Evolutionary conservation across 2,113 vertebrate species (phyloP).

Genomic region (Oncorhynchus tshawytscha): DNA sequence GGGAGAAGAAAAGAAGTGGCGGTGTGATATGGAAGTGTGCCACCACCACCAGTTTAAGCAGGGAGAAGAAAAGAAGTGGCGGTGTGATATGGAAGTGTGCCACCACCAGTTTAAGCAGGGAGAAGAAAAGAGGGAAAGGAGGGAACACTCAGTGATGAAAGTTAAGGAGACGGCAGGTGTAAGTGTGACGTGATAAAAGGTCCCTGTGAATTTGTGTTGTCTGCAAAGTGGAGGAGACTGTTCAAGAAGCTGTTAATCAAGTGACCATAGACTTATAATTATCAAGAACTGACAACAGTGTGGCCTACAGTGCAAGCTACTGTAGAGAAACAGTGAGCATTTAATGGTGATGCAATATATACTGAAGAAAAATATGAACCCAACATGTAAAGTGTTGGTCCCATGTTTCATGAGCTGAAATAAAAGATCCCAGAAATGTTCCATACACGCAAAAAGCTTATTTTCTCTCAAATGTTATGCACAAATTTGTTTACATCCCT

Average conservation of each 20-base stretch:
- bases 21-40: not conserved
- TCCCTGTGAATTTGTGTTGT: not conserved
- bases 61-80: not conserved
- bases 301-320: not conserved
- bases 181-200: not conserved
- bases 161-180: conserved; percentile 43
- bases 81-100: not conserved
- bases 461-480: too few relatives aligned
- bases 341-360: not conserved
- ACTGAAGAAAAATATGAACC: too few relatives aligned
- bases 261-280: too few relatives aligned
- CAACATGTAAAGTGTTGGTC: too few relatives aligned
- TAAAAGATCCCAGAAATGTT: too few relatives aligned
- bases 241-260: conserved; percentile 19
- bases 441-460: too few relatives aligned
- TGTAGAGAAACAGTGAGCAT: not conserved
- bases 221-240: conserved; percentile 1
- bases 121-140: not conserved
- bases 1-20: not conserved
- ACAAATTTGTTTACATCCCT: too few relatives aligned
- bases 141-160: conserved; percentile 38
- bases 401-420: too few relatives aligned
- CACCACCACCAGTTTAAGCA: not conserved
- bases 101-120: not conserved
- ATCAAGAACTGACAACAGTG: too few relatives aligned